Evolutionary conservation across 2,113 vertebrate species (phyloP).

Genomic region (Sarotherodon lohbergeri): DNA sequence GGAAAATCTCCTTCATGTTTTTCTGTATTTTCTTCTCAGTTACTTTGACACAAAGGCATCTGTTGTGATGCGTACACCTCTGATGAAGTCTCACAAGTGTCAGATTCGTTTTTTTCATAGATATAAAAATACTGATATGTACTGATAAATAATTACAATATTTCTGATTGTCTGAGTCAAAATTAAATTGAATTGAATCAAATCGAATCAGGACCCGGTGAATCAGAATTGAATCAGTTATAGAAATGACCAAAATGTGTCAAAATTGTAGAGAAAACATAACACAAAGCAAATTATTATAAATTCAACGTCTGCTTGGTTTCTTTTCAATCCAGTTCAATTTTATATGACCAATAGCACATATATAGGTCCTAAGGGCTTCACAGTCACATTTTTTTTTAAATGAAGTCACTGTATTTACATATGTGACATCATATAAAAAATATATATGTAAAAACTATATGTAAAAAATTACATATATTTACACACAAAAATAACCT

Average conservation of each 20-base stretch:
- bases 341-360: neutral
- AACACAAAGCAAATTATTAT: neutral
- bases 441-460: neutral
- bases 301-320: neutral
- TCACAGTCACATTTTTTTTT: neutral
- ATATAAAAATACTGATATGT: neutral
- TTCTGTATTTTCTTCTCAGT: neutral
- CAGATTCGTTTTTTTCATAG: neutral
- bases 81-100: neutral
- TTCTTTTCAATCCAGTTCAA: neutral
- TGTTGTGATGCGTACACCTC: neutral
- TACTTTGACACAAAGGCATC: neutral
- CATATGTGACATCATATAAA: neutral
- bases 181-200: neutral
- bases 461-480: neutral
- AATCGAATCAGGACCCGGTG: accelerated
- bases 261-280: neutral
- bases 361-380: neutral
- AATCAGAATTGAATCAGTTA: neutral
- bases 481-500: neutral
- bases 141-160: neutral
- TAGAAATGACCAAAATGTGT: neutral
- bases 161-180: neutral
- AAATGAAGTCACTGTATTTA: neutral
- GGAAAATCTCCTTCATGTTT: neutral